These are phyloP conservation scores for Dynastes maya DNA, from an alignment of 2,888 invertebrate genomes.

Conservation along the genomic window DNA sequence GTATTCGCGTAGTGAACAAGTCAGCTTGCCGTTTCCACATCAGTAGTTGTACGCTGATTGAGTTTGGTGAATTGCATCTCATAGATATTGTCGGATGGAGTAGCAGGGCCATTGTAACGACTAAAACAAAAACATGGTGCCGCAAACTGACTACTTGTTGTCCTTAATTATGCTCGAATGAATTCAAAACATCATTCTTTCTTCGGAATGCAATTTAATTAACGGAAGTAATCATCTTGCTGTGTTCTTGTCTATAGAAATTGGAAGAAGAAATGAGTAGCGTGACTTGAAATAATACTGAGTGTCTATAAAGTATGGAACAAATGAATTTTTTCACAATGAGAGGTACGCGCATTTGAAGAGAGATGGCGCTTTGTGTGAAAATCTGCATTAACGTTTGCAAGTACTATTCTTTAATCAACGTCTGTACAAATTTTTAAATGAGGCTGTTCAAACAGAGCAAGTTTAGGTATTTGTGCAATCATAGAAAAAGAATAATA, in stretches of 20 bases:
- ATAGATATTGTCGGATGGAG: background rate
- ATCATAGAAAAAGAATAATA: no score
- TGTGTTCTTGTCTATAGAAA: background rate
- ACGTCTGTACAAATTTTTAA: no score
- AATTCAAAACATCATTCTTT: background rate
- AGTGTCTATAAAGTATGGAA: no score
- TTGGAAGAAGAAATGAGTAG: background rate
- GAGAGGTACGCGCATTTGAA: no score
- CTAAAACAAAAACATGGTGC: background rate
- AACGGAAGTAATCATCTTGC: background rate
- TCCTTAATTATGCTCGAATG: slow-evolving; percentile 1
- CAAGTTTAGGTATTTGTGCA: no score
- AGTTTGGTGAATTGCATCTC: slow-evolving; percentile 6
- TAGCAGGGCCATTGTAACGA: background rate
- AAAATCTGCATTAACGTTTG: no score
- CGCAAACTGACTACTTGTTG: background rate
- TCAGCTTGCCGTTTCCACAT: slow-evolving; percentile 18
- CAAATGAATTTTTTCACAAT: no score
- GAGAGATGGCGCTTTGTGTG: no score
- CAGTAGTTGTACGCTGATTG: slow-evolving; percentile 17
- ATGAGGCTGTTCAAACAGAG: no score
- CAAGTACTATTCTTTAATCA: no score
- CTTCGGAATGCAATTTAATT: slow-evolving; percentile 9
- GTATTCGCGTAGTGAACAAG: background rate
- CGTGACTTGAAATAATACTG: no score